Conservation (phyloP, 2,888 invertebrate genomes). For the Melanargia galathea region DNA sequence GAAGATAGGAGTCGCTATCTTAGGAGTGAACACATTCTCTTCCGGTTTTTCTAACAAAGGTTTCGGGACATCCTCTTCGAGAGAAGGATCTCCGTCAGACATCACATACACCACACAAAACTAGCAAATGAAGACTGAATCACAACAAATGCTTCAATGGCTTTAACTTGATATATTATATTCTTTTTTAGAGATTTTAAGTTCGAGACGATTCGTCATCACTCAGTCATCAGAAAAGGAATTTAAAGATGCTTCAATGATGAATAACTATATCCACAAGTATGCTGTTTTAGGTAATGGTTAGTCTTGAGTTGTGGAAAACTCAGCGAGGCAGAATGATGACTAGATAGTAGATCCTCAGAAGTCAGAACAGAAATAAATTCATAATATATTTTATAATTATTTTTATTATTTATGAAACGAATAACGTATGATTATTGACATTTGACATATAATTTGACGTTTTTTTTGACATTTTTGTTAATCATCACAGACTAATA, state of each 20-base stretch:
- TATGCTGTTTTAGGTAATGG: conserved; percentile 24
- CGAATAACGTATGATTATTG: no score
- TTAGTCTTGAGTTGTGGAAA: conserved; percentile 27
- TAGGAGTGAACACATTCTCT: conserved; percentile 76
- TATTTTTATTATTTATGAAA: neutral
- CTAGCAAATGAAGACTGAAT: conserved; percentile 15
- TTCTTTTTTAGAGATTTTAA: no score
- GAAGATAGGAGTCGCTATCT: conserved; percentile 72
- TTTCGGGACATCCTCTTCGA: conserved; percentile 76
- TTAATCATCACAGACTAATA: no score
- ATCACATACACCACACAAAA: conserved; percentile 56
- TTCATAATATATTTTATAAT: neutral
- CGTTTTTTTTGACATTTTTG: no score
- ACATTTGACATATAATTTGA: no score
- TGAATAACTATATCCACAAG: conserved; percentile 28
- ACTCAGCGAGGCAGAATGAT: conserved; percentile 16
- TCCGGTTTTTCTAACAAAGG: conserved; percentile 66
- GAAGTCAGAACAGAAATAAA: no score
- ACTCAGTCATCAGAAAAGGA: no score
- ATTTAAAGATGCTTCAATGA: neutral
- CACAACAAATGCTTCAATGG: conserved; percentile 18
- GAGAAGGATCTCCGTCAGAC: conserved; percentile 80
- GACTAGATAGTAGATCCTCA: conserved; percentile 26
- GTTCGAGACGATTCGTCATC: conserved; percentile 43
- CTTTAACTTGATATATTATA: no score